Evolutionary conservation across 1,140 invertebrate species (phyloP).

Genomic region (Mycetomoellerius zeteki): DNA sequence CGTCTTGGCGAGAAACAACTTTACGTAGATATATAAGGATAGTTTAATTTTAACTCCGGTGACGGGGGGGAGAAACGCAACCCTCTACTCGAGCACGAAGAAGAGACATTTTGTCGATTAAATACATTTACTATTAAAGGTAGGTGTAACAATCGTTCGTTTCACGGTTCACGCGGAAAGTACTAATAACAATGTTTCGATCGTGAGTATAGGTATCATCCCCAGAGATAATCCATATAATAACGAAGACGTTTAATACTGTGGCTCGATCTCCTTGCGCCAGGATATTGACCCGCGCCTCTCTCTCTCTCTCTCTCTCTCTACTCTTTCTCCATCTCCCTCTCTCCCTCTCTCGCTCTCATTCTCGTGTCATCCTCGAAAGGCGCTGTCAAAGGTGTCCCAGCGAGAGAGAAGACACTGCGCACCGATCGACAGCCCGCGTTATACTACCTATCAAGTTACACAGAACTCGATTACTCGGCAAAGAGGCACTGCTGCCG

Average conservation of each 20-base stretch:
- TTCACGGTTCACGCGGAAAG: background rate
- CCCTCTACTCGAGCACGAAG: background rate
- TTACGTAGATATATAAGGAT: background rate
- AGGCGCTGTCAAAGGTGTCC: conserved; percentile 52
- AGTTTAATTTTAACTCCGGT: conserved; percentile 1
- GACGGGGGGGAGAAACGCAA: background rate
- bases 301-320: conserved; percentile 5
- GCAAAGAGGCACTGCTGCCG: conserved; percentile 63
- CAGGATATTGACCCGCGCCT: conserved; percentile 53
- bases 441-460: conserved; percentile 69
- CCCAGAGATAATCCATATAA: conserved; percentile 41
- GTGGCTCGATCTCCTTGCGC: conserved; percentile 26
- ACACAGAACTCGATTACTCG: conserved; percentile 72
- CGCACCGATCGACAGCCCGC: conserved; percentile 62
- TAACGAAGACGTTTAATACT: conserved; percentile 32
- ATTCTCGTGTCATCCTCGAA: conserved; percentile 41
- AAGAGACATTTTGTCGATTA: conserved; percentile 17
- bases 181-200: conserved; percentile 36
- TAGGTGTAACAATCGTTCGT: background rate
- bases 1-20: conserved; percentile 1
- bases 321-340: too few species aligned
- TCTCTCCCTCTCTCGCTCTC: background rate
- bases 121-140: conserved; percentile 24
- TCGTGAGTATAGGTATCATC: conserved; percentile 24
- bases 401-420: conserved; percentile 42